These are phyloP conservation scores for Nibea albiflora DNA, from an alignment of 2,113 vertebrate genomes.

Conservation along the genomic window DNA sequence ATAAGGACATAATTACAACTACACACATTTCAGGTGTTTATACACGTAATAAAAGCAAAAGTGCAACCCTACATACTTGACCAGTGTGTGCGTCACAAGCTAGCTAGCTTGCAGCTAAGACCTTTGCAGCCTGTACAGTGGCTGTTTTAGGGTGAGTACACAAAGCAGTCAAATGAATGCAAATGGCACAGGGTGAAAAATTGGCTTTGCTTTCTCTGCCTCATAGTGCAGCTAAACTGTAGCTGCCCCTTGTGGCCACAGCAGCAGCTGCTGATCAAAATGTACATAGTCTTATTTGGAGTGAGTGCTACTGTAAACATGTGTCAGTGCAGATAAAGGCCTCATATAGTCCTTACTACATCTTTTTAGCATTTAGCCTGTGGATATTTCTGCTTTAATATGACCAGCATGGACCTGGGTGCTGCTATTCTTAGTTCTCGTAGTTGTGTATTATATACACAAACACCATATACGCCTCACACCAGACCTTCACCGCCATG, in stretches of 20 bases:
- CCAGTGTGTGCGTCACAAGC: too few relatives aligned
- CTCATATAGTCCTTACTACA: not conserved
- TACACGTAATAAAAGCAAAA: too few relatives aligned
- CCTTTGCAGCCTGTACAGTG: too few relatives aligned
- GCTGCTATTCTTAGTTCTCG: not conserved
- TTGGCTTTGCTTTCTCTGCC: not conserved
- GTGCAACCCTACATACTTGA: too few relatives aligned
- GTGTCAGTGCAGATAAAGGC: not conserved
- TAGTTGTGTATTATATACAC: too few relatives aligned
- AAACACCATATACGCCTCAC: not conserved
- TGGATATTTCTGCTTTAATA: not conserved
- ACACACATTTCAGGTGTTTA: too few relatives aligned
- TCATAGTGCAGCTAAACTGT: too few relatives aligned
- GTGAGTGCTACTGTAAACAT: not conserved
- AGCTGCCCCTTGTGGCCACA: not conserved
- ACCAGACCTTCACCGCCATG: not conserved
- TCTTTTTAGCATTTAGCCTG: constrained; percentile 7
- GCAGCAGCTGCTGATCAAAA: not conserved
- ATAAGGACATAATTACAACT: too few relatives aligned
- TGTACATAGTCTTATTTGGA: not conserved
- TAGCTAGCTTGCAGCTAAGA: too few relatives aligned
- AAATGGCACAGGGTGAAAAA: not conserved
- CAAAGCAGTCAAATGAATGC: not conserved
- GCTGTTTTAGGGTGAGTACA: not conserved
- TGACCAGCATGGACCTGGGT: not conserved